These are phyloP conservation scores for Callimorpha dominula DNA, from an alignment of 2,888 invertebrate genomes.

Conservation along the genomic window DNA sequence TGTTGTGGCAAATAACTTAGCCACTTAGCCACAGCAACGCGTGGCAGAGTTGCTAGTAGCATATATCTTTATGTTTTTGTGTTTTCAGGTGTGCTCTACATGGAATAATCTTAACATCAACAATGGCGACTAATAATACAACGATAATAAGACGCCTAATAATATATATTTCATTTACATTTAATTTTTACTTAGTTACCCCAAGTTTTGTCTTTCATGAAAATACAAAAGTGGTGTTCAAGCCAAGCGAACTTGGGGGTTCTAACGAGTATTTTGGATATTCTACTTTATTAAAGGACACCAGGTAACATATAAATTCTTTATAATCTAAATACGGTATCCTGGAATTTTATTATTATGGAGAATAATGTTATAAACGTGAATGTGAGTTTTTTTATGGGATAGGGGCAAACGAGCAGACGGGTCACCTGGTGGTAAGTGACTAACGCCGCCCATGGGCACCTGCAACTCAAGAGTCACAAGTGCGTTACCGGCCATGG, in stretches of 20 bases:
- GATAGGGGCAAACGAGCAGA: too few species aligned
- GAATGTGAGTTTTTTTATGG: too few species aligned
- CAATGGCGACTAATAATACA: not conserved
- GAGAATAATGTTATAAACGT: too few species aligned
- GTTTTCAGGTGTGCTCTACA: constrained; percentile 6
- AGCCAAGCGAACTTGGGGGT: constrained; percentile 53
- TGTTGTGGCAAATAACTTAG: too few species aligned
- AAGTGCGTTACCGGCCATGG: too few species aligned
- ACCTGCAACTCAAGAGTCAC: too few species aligned
- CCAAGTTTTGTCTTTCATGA: constrained; percentile 62
- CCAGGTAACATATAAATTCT: constrained; percentile 52
- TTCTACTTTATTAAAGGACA: constrained; percentile 60
- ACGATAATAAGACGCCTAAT: not conserved
- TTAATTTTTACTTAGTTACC: not conserved
- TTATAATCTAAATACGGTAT: too few species aligned
- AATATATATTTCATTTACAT: constrained; percentile 1
- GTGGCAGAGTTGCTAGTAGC: too few species aligned
- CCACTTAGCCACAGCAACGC: too few species aligned
- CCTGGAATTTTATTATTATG: too few species aligned
- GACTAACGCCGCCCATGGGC: too few species aligned
- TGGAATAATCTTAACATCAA: not conserved
- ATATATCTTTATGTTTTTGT: not conserved
- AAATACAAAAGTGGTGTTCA: constrained; percentile 63
- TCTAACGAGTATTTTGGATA: constrained; percentile 68
- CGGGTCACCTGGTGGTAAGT: too few species aligned